Evolutionary conservation across 2,113 vertebrate genomes (phyloP).

Genomic region (Myiozetetes cayanensis): DNA sequence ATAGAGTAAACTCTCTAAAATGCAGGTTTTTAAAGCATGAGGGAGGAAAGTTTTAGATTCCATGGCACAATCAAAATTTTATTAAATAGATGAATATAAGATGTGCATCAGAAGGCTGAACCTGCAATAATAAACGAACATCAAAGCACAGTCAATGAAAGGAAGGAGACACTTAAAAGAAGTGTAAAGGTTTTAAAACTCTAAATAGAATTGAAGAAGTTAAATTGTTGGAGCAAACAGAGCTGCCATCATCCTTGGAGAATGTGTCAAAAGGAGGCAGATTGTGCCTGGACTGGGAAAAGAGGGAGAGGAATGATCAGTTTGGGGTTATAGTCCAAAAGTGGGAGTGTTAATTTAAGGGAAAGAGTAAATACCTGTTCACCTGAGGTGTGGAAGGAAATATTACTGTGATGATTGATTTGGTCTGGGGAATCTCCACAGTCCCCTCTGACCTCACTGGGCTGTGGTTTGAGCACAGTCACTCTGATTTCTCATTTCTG

Average conservation of each 20-base stretch:
- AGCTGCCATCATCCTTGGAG: neutral
- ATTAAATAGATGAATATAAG: neutral
- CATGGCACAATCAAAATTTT: neutral
- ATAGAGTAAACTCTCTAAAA: neutral
- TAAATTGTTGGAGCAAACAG: neutral
- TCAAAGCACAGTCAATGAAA: neutral
- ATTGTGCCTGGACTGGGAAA: rapidly evolving
- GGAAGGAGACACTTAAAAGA: neutral
- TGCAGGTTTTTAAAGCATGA: rapidly evolving
- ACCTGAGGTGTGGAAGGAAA: neutral
- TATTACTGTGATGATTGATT: neutral
- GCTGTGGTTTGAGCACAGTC: neutral
- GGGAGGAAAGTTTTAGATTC: rapidly evolving
- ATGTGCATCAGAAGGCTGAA: neutral
- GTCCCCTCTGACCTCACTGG: neutral
- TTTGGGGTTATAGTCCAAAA: rapidly evolving
- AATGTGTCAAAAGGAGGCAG: neutral
- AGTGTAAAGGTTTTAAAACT: neutral
- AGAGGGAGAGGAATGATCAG: neutral
- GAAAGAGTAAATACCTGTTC: neutral
- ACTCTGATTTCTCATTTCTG: neutral
- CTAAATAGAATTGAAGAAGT: neutral
- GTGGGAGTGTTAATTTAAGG: neutral
- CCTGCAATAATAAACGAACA: neutral
- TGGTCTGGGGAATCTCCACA: rapidly evolving